These are phyloP conservation scores for Drosophila pandora DNA, from an alignment of 1,140 invertebrate genomes.

Conservation along the genomic window DNA sequence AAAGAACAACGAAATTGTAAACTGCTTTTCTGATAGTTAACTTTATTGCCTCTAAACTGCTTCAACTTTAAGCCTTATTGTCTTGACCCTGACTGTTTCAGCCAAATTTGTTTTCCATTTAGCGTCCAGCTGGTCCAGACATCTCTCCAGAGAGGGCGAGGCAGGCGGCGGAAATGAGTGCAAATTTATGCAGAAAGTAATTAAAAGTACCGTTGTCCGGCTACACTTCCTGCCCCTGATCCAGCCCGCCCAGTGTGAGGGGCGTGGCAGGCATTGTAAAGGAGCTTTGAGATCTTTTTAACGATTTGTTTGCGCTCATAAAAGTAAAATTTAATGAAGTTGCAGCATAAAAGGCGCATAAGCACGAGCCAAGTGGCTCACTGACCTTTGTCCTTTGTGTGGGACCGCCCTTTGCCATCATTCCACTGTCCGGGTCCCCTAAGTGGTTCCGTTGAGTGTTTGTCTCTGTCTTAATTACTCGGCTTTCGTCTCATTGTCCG, in stretches of 20 bases:
- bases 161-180: slow-evolving; percentile 56
- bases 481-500: slow-evolving; percentile 31
- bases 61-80: not conserved
- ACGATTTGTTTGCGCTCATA: slow-evolving; percentile 63
- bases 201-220: slow-evolving; percentile 73
- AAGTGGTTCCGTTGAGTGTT: slow-evolving; percentile 39
- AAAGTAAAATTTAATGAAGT: slow-evolving; percentile 77
- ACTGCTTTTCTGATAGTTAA: not conserved
- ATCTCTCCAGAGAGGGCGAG: not conserved
- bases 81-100: not conserved
- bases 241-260: not conserved
- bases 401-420: slow-evolving; percentile 6
- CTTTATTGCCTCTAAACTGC: not conserved
- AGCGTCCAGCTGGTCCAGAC: slow-evolving; percentile 31
- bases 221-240: slow-evolving; percentile 34
- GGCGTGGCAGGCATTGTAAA: slow-evolving; percentile 30
- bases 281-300: slow-evolving; percentile 61
- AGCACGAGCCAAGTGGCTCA: slow-evolving; percentile 41
- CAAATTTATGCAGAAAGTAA: slow-evolving; percentile 80
- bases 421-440: not conserved
- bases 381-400: slow-evolving; percentile 47
- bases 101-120: slow-evolving; percentile 44
- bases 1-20: no score
- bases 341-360: slow-evolving; percentile 70
- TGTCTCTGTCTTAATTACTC: slow-evolving; percentile 59